phyloP scores from a whole-genome alignment of 2,113 vertebrate species.

The Periophthalmodon schlosseri region DNA sequence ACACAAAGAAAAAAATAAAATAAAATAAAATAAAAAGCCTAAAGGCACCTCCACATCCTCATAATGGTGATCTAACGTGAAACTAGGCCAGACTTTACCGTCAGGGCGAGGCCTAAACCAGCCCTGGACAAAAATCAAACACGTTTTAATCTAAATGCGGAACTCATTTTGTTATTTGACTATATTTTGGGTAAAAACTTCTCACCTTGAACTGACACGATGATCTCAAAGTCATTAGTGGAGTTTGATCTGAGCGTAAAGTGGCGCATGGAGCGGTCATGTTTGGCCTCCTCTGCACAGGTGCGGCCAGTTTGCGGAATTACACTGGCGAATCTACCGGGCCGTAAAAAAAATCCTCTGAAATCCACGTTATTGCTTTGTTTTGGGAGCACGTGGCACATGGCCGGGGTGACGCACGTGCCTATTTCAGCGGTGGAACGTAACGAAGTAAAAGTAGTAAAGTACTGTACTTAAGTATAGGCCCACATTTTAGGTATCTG shows the following conservation, averaged over 20 bases:
- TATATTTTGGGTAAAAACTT: background rate
- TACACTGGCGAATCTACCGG: background rate
- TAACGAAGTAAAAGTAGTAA: no score
- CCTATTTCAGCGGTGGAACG: no score
- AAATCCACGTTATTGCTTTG: no score
- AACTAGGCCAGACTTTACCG: background rate
- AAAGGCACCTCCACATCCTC: background rate
- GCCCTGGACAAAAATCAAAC: no score
- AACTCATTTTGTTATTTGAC: background rate
- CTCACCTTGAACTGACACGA: constrained; percentile 34
- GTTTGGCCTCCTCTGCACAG: constrained; percentile 24
- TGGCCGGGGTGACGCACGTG: no score
- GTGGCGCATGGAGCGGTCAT: background rate
- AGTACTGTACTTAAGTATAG: no score
- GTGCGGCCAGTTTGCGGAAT: constrained; percentile 53
- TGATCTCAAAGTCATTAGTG: background rate
- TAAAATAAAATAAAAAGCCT: background rate
- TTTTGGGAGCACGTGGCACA: no score
- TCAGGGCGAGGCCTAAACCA: background rate
- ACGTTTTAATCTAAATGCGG: background rate
- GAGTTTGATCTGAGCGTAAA: background rate
- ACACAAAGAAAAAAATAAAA: no score
- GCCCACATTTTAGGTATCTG: no score
- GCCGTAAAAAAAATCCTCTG: no score
- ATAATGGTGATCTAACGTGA: background rate